These are phyloP conservation scores for Drosophila meridionalis DNA, from an alignment of 2,888 invertebrate genomes.

Conservation along the genomic window DNA sequence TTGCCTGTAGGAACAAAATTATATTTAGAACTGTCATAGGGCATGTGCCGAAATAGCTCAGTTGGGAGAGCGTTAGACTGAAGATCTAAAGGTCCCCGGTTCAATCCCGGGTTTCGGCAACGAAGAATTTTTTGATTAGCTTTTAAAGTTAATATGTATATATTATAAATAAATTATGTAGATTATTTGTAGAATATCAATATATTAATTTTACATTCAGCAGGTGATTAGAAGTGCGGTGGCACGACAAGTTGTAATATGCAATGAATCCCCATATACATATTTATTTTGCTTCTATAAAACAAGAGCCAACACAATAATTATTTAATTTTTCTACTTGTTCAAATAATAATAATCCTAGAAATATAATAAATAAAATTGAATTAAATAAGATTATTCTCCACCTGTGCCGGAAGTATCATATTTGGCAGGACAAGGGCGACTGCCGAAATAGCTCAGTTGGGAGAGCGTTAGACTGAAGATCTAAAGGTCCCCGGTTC, in stretches of 20 bases:
- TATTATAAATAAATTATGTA: not conserved
- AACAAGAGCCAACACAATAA: not conserved
- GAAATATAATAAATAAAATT: not conserved
- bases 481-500: slow-evolving; percentile 92
- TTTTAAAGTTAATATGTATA: not conserved
- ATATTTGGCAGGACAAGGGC: rapidly evolving
- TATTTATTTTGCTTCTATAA: not conserved
- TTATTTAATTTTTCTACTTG: not conserved
- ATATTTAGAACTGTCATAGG: rapidly evolving
- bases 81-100: slow-evolving; percentile 92
- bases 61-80: slow-evolving; percentile 93
- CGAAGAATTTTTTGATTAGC: not conserved
- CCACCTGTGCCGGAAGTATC: not conserved
- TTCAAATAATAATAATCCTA: not conserved
- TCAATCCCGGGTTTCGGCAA: slow-evolving; percentile 86
- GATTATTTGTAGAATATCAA: too few species aligned
- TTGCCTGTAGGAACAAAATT: slow-evolving; percentile 10
- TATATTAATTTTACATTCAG: too few species aligned
- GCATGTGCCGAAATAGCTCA: slow-evolving; percentile 90
- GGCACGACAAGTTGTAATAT: not conserved
- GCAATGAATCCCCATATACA: not conserved
- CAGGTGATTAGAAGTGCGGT: not conserved
- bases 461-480: slow-evolving; percentile 93
- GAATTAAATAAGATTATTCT: not conserved
- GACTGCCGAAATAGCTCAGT: slow-evolving; percentile 91